Percentiles rank a stretch among this genome's conserved stretches.
These are phyloP conservation scores for Xiphydria camelus DNA, from an alignment of 2,888 invertebrate genomes.

Conservation along the genomic window DNA sequence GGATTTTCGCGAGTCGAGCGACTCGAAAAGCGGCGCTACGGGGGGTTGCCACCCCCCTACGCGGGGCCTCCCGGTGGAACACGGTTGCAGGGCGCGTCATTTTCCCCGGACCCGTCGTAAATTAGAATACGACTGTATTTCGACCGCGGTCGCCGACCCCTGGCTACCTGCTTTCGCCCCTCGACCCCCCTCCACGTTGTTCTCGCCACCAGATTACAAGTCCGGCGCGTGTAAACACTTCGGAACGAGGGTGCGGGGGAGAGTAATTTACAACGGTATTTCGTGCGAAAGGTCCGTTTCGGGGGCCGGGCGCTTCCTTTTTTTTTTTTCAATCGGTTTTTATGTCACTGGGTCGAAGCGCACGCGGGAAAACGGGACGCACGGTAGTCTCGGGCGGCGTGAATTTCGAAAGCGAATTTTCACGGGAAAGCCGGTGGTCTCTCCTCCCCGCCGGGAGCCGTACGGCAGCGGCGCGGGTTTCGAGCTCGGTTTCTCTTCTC, in stretches of 20 bases:
- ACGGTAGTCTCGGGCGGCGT: neutral
- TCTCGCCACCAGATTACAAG: constrained; percentile 10
- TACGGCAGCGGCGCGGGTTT: too few species aligned
- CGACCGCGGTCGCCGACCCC: constrained; percentile 1
- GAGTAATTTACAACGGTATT: constrained; percentile 21
- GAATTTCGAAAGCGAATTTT: neutral
- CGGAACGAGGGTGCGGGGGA: too few species aligned
- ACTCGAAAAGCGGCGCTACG: too few species aligned
- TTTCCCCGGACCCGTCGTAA: constrained; percentile 10
- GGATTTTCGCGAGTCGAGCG: too few species aligned
- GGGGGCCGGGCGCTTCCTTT: too few species aligned
- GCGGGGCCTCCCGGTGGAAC: too few species aligned
- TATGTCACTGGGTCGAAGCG: constrained; percentile 2
- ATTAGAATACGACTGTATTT: constrained; percentile 11
- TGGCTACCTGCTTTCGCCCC: constrained; percentile 1
- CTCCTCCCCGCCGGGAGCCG: too few species aligned
- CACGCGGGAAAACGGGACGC: too few species aligned
- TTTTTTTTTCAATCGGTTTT: constrained; percentile 12
- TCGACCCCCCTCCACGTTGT: constrained; percentile 18
- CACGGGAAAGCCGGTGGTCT: too few species aligned
- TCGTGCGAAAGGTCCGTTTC: constrained; percentile 5
- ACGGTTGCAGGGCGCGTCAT: too few species aligned
- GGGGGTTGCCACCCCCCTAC: too few species aligned
- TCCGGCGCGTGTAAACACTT: neutral
- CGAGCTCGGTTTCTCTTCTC: too few species aligned